Evolutionary conservation across 2,113 vertebrate species (phyloP), one percentile per base, ranked within the genome.

Genomic region (Aythya baeri): DNA sequence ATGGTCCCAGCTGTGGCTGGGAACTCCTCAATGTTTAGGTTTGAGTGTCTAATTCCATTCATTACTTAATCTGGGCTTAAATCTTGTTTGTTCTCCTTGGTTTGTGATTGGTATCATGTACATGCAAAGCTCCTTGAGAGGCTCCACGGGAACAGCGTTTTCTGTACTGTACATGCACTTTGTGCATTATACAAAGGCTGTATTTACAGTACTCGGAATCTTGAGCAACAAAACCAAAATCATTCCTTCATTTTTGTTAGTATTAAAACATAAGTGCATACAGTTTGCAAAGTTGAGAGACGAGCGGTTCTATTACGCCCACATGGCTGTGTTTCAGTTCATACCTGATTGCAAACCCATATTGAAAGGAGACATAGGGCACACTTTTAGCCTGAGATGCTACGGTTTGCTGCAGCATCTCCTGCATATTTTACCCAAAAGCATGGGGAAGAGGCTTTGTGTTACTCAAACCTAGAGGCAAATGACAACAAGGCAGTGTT

Each of bases 151-250:
- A 84, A 75, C 61, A 93, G 44, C 61, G 57, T 29, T 73, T 89
- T 43, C 25, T 71, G 63, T 65, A n/a, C 75, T 11, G 50, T 29
- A 63, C 54, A 86, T 36, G 17, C 34, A 62, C 63, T 11, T 21
- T 70, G 67, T 43, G 67, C 74, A 76, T 71, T 34, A 49, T 20
- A 94, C 54, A 83, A 88, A 83, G 93, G 41, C 83, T 3, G 2
- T 77, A 95, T 83, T 72, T 78, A 97, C 87, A 96, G 55, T 74
- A 94, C 59, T 52, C 26, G 46, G 81, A 41, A 67, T 43, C 83
- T 84, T 7, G 31, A 94, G 72, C 81, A 93, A 91, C 82, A 94
- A 80, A 74, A 83, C 31, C 20, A 58, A 88, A 91, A 76, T 26
- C 52, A 61, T 58, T 65, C 26, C 41, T 95, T 62, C 1, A 34